These are phyloP conservation scores for Apamea sordens DNA, from an alignment of 2,888 invertebrate genomes.

Conservation along the genomic window DNA sequence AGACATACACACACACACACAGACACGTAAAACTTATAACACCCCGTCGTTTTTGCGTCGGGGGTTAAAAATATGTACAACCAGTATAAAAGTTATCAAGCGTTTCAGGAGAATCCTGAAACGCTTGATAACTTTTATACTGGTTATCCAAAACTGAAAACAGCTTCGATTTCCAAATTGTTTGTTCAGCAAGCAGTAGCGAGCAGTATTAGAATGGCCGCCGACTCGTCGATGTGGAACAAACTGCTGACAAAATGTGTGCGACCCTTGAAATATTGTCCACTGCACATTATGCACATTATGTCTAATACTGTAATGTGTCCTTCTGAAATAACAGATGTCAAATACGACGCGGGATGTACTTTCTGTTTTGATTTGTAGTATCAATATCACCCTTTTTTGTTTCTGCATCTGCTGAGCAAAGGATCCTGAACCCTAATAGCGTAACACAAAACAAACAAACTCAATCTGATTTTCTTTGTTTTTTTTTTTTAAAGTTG, in stretches of 20 bases:
- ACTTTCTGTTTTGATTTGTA: not conserved
- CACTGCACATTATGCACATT: conserved; percentile 68
- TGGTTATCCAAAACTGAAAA: no score
- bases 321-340: conserved; percentile 45
- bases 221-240: conserved; percentile 70
- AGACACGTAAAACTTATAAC: no score
- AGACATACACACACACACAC: no score
- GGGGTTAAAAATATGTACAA: not conserved
- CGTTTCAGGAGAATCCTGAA: no score
- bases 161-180: conserved; percentile 6
- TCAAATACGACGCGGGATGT: not conserved
- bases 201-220: conserved; percentile 65
- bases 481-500: no score
- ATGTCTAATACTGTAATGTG: conserved; percentile 48
- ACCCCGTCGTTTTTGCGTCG: no score
- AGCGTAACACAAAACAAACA: no score
- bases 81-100: not conserved
- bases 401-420: not conserved
- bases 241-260: conserved; percentile 78
- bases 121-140: no score
- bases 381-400: not conserved
- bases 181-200: conserved; percentile 39
- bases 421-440: not conserved
- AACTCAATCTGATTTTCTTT: no score
- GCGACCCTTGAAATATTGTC: conserved; percentile 75